Evolutionary conservation across 2,113 vertebrate genomes (phyloP), one percentile per base, ranked within the genome.

Genomic region (Romanogobio albipinnatus): DNA sequence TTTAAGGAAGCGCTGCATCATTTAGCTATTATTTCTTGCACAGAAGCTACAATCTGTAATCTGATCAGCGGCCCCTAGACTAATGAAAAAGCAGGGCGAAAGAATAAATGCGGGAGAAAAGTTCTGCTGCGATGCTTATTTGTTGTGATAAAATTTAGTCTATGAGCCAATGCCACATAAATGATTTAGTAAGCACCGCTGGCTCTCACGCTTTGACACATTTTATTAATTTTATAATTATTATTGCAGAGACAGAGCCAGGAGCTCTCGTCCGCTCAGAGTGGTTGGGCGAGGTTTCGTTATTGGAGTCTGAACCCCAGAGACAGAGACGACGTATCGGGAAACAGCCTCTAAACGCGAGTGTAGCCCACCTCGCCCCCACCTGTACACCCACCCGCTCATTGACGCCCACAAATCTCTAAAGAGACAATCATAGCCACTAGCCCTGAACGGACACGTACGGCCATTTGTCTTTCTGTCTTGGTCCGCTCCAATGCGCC

Each of bases 171-270:
- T 66, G 70, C 73, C 56, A 51, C 81, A 85, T 85, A 74, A 88
- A 90, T 88, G 62, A 88, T 86, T 88, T 76, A 83, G 56, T 87
- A 59, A 85, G 82, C 71, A 83, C 75, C 56, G n/a, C 51, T 81
- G 85, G 82, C 79, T 83, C 56, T 76, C 86, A 86, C 51, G 66
- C 74, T 80, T 83, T 80, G 75, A 86, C 66, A 83, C 58, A 62
- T 74, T 84, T 88, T 86, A 82, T 82, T 87, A 84, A 86, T 89
- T 90, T 86, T 74, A 86, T 86, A 89, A 90, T 90, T 88, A 88
- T 83, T 82, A 88, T 81, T 84, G 59, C 64, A 82, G 82, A 74
- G 81, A 87, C 62, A 74, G 83, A 89, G 88, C 87, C 87, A 88
- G 62, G 39, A 90, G 88, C 74, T 88, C 77, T 87, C 73, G 14